Evolutionary conservation across 2,113 vertebrate species (phyloP).

Genomic region (Pterocles orientalis): DNA sequence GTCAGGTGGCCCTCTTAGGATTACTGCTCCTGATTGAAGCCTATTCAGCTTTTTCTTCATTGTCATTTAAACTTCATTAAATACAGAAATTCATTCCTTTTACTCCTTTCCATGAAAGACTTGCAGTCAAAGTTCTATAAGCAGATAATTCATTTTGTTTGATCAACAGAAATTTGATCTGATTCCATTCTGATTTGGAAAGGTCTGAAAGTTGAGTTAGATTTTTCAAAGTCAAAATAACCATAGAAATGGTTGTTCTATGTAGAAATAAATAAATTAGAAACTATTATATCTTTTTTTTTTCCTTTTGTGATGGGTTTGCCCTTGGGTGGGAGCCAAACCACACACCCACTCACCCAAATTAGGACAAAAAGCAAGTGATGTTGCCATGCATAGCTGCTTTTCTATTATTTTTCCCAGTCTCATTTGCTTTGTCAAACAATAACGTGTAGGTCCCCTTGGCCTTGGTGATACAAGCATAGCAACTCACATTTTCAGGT

Average conservation of each 20-base stretch:
- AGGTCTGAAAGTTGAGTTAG: not conserved
- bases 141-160: conserved; percentile 24
- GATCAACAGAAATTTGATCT: not conserved
- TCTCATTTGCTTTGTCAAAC: not conserved
- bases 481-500: not conserved
- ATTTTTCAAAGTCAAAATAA: not conserved
- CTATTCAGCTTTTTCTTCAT: conserved; percentile 49
- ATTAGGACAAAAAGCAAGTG: conserved; percentile 2
- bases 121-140: not conserved
- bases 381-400: not conserved
- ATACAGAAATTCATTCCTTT: conserved; percentile 36
- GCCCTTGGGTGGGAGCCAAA: no score
- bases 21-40: conserved; percentile 55
- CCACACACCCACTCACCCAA: no score
- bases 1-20: conserved; percentile 72
- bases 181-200: conserved; percentile 8
- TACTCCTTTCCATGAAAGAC: not conserved
- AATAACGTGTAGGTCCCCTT: not conserved
- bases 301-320: no score
- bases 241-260: not conserved
- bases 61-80: conserved; percentile 60
- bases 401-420: not conserved
- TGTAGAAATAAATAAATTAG: not conserved
- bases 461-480: not conserved
- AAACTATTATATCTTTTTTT: not conserved